Conservation (phyloP, 2,888 invertebrate species). For the Drosophila sordidula region DNA sequence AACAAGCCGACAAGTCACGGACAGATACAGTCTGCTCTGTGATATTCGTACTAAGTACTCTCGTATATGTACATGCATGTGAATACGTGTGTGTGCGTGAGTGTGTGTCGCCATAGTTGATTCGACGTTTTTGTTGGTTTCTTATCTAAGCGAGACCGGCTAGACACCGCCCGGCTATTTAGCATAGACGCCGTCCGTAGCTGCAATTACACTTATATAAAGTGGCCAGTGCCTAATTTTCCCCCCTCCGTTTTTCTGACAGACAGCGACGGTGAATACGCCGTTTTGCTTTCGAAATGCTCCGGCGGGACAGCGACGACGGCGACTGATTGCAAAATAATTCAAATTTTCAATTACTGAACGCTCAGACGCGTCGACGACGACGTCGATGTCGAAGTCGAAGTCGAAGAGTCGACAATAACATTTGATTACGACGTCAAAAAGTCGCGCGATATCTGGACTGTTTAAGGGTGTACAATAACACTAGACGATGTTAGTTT, state of each 20-base stretch:
- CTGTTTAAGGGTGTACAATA: conserved; percentile 3
- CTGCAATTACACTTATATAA: conserved; percentile 69
- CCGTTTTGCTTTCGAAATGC: conserved; percentile 22
- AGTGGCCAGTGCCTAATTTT: conserved; percentile 29
- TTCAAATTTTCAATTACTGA: conserved; percentile 74
- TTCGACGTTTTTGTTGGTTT: conserved; percentile 22
- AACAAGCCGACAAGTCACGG: conserved; percentile 75
- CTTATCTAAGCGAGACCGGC: conserved; percentile 54
- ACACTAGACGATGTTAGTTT: too few relatives aligned
- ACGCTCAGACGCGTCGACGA: conserved; percentile 78
- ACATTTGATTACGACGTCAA: conserved; percentile 58
- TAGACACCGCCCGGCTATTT: conserved; percentile 67
- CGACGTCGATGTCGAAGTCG: conserved; percentile 44
- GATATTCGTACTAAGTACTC: conserved; percentile 10
- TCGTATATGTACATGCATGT: neutral
- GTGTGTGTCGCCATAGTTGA: conserved; percentile 20
- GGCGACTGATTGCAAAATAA: conserved; percentile 72
- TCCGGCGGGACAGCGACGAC: conserved; percentile 25
- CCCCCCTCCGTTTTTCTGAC: neutral
- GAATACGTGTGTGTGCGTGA: too few relatives aligned
- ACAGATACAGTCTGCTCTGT: conserved; percentile 38
- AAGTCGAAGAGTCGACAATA: conserved; percentile 36
- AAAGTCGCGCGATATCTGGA: conserved; percentile 35
- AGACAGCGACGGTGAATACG: conserved; percentile 19
- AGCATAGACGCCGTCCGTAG: conserved; percentile 64